phyloP scores from a whole-genome alignment of 2,113 vertebrate genomes.

The Cavia porcellus region DNA sequence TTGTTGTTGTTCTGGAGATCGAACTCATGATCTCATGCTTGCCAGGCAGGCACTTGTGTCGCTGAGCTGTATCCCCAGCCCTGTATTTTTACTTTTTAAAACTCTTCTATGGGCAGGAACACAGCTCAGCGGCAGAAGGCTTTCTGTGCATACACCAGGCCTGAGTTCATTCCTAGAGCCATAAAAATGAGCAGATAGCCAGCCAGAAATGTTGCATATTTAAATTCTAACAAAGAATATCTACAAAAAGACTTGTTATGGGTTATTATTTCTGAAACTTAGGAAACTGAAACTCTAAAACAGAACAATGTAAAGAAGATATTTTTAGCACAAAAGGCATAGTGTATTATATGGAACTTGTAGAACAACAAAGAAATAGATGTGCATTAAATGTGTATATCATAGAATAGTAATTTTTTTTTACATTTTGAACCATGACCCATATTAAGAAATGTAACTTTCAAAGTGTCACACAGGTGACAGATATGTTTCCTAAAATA shows the following conservation, averaged over 20 bases:
- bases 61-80: neutral
- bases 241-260: neutral
- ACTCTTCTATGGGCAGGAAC: neutral
- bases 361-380: neutral
- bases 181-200: neutral
- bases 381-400: neutral
- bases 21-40: too few relatives aligned
- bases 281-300: slow-evolving; percentile 43
- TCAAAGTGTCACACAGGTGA: neutral
- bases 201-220: neutral
- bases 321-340: neutral
- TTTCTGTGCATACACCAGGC: neutral
- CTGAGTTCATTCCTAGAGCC: neutral
- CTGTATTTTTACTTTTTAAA: neutral
- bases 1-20: too few relatives aligned
- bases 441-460: neutral
- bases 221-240: slow-evolving; percentile 46
- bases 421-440: neutral
- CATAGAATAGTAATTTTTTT: neutral
- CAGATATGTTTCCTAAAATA: neutral
- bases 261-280: slow-evolving; percentile 58
- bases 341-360: neutral
- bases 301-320: slow-evolving; percentile 7
- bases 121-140: neutral
- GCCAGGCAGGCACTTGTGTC: too few relatives aligned